phyloP scores from a whole-genome alignment of 1,140 invertebrate species.

The Drosophila tsacasi region DNA sequence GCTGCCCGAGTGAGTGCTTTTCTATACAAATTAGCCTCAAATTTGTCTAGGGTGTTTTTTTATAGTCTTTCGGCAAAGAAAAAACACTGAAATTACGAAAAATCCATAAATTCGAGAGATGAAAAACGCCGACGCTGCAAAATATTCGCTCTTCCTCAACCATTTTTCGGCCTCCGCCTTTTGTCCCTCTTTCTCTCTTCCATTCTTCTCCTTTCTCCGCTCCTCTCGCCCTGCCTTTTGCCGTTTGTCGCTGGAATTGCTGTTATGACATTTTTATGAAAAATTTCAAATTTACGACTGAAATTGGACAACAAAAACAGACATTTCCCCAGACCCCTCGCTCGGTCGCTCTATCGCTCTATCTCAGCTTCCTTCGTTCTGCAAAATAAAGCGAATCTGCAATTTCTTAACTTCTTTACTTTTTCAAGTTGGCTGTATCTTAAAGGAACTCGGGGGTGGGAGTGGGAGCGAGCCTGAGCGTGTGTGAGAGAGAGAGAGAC shows the following conservation, averaged over 20 bases:
- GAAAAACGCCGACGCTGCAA: slow-evolving; percentile 79
- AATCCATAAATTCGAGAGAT: slow-evolving; percentile 79
- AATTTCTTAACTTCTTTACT: slow-evolving; percentile 55
- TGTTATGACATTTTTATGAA: slow-evolving; percentile 85
- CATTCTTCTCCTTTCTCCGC: slow-evolving; percentile 24
- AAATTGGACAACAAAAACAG: slow-evolving; percentile 57
- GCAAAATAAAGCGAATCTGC: slow-evolving; percentile 64
- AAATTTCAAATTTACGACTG: slow-evolving; percentile 82
- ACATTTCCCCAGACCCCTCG: slow-evolving; percentile 36
- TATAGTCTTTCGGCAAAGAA: slow-evolving; percentile 37
- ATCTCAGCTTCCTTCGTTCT: slow-evolving; percentile 2
- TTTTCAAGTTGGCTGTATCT: slow-evolving; percentile 13
- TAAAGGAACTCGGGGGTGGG: not conserved
- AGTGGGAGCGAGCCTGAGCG: not conserved
- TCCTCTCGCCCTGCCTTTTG: slow-evolving; percentile 14
- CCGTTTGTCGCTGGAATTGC: slow-evolving; percentile 69
- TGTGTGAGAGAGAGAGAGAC: not conserved
- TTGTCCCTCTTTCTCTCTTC: slow-evolving; percentile 42
- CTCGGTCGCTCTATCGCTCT: slow-evolving; percentile 1
- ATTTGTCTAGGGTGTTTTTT: slow-evolving; percentile 53
- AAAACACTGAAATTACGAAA: slow-evolving; percentile 57
- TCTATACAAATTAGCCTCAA: slow-evolving; percentile 64
- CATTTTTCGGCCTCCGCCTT: slow-evolving; percentile 48
- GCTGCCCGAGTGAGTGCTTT: slow-evolving; percentile 12
- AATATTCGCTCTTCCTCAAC: slow-evolving; percentile 52